phyloP scores from a whole-genome alignment of 2,797 vertebrate genomes.

The Megalops cyprinoides region DNA sequence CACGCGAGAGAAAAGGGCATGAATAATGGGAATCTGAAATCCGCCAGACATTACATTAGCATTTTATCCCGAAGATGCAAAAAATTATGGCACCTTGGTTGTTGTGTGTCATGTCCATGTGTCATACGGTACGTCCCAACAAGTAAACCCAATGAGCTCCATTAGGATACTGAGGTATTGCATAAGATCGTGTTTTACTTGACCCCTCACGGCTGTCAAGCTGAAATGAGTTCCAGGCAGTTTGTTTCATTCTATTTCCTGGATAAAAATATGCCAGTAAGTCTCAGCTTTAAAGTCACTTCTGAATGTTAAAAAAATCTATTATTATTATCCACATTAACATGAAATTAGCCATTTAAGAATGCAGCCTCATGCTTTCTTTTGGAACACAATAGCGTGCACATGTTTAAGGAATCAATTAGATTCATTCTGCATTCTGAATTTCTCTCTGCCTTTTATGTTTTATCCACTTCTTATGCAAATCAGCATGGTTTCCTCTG shows the following conservation, averaged over 20 bases:
- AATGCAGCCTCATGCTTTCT: not conserved
- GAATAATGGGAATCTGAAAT: not conserved
- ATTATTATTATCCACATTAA: not conserved
- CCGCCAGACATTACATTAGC: not conserved
- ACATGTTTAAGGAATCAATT: not conserved
- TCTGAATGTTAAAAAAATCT: not conserved
- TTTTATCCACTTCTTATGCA: slow-evolving; percentile 17
- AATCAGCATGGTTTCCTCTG: slow-evolving; percentile 10
- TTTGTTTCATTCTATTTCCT: not conserved
- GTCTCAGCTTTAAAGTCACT: not conserved
- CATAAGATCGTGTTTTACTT: slow-evolving; percentile 27
- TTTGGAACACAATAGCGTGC: not conserved
- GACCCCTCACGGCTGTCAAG: slow-evolving; percentile 21
- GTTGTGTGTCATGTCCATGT: slow-evolving; percentile 5
- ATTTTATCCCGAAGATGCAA: not conserved
- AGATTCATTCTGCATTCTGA: not conserved
- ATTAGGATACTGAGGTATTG: not conserved
- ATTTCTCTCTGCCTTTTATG: not conserved
- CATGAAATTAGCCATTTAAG: not conserved
- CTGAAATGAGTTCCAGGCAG: slow-evolving; percentile 10
- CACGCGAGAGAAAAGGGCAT: too few species aligned
- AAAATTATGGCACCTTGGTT: not conserved
- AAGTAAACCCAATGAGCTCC: slow-evolving; percentile 10
- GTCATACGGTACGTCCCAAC: slow-evolving; percentile 2
- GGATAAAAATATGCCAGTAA: not conserved